Evolutionary conservation across 2,113 vertebrate genomes (phyloP), one percentile per base, ranked within the genome.

Genomic region (Takifugu flavidus): DNA sequence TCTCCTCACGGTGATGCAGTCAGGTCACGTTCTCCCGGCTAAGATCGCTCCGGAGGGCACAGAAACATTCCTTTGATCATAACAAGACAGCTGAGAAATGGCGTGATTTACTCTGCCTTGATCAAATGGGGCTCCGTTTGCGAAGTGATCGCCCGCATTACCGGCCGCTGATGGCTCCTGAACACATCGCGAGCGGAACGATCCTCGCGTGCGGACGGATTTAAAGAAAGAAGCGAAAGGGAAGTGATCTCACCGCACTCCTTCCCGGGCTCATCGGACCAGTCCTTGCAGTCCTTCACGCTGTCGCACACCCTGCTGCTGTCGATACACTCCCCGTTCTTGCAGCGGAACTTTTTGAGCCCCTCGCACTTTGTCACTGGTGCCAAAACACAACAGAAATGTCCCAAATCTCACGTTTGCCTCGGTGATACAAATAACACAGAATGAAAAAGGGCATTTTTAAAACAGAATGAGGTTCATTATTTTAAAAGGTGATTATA

Each of bases 191-290:
- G 1, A 39, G 34, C 6, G 34, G 34, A 39, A 6, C 34, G 8
- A 39, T 39, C 34, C 7, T 6, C 11, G 34, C 34, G 8, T 39
- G 34, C 11, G 34, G 34, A 39, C 0, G 28, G 46, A 15, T 43
- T 4, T 56, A 14, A 34, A 45, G 4, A 15, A 39, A 56, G 26
- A 20, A 27, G 51, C 63, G 50, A 26, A 15, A 45, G 43, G 46
- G 25, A 59, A 2, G 26, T 26, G 1, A 80, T 88, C 93, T 90
- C 92, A 99, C 96, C 95, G 69, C 96, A 98, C 84, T 96, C 94
- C 87, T 95, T 96, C 82, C 91, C 84, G 60, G 95, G 96, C 76
- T 98, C 97, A 73, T 99, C 96, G 26, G 96, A 98, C 95, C 94
- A 94, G 88, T 98, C 97, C 77, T 91, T 93, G 91, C 96, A 99